Conservation (phyloP, 1,140 invertebrate genomes). For the Drosophila novamexicana region DNA sequence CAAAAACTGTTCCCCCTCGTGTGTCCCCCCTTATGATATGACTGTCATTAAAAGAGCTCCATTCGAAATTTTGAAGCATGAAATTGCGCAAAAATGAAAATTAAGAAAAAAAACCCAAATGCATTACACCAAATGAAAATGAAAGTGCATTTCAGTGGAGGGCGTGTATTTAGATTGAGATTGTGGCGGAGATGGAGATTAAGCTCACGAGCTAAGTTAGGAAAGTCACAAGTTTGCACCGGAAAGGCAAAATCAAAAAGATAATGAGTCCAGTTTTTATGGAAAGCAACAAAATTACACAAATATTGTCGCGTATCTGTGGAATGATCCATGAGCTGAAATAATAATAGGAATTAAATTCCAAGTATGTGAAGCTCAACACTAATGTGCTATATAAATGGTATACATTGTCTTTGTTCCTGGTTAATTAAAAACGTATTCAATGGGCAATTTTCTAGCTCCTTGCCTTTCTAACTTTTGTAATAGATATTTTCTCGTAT, state of each 20-base stretch:
- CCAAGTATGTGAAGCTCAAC: no score
- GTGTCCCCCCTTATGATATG: conserved; percentile 8
- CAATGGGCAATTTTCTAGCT: no score
- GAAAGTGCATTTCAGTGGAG: conserved; percentile 56
- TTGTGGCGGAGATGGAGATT: neutral
- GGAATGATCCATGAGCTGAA: neutral
- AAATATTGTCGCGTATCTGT: neutral
- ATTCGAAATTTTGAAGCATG: conserved; percentile 45
- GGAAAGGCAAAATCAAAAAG: no score
- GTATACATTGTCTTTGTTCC: no score
- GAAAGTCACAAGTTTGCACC: neutral
- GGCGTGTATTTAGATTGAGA: conserved; percentile 13
- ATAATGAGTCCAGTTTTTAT: no score
- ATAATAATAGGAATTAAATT: no score
- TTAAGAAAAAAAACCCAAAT: conserved; percentile 11
- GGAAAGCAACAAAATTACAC: no score
- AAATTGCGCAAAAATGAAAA: conserved; percentile 55
- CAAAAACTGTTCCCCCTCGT: conserved; percentile 2
- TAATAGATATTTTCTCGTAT: no score
- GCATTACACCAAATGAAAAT: conserved; percentile 56
- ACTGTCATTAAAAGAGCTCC: conserved; percentile 33
- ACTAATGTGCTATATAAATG: no score
- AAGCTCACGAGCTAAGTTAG: neutral
- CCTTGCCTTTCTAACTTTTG: no score
- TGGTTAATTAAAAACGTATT: no score